Evolutionary conservation across 2,888 invertebrate species (phyloP), one percentile per base, ranked within the genome.

Genomic region (Cryptocheilus praepositus): DNA sequence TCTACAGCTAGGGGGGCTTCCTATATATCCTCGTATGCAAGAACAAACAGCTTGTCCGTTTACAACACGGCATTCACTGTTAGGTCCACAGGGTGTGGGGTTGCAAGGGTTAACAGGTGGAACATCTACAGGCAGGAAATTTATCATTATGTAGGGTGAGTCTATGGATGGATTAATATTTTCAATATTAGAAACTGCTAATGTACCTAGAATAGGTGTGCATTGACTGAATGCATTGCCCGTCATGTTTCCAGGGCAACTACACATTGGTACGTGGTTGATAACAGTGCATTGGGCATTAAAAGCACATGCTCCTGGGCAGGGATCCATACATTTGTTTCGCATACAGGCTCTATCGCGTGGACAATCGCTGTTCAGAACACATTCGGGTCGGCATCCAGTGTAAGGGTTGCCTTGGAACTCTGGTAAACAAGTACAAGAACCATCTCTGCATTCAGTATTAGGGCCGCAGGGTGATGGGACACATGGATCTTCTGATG

Each of bases 391-490:
- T 84, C 93, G 90, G 80, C 94, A 94, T 66, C 91, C 91, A 86
- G 90, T 90, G 84, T 93, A 91, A 52, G 94, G 93, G 77, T 91
- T 90, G 21, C 92, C 92, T 57, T 88, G 89, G 77, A 89, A 91
- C 55, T 90, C 91, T 5, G 87, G 82, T 54, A 89, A 81, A 76
- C 92, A 92, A 18, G 86, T 87, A 79, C 91, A 91, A 43, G 86
- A 85, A 7, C 90, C 88, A 59, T 90, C 88, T 76, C 83, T 87
- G 84, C 94, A 94, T 72, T 91, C 86, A 22, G 93, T 90, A 85
- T 94, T 93, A 53, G 92, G 91, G 71, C 94, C 94, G 84, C 94
- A 96, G 0, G 96, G 95, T 58, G 94, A 94, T 59, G 95, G 95
- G 67, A 91, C 91, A 83, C 96, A 95, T 7, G 95, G 95, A 73